Percentiles rank a stretch among this genome's conserved stretches.
These are phyloP conservation scores for Venustaconcha ellipsiformis DNA, from an alignment of 1,140 invertebrate species.

Conservation along the genomic window DNA sequence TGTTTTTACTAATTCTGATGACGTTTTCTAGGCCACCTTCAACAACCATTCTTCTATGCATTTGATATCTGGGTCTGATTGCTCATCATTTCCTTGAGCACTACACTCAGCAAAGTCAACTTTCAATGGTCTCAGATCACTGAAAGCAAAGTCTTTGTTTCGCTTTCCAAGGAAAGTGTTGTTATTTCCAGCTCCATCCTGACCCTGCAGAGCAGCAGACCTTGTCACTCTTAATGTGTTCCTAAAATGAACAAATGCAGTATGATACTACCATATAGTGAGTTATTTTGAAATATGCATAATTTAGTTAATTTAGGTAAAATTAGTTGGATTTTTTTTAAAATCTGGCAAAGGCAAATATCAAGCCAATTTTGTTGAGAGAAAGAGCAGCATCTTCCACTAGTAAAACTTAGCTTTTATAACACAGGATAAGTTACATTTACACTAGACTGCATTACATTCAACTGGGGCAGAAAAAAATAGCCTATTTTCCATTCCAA, in stretches of 20 bases:
- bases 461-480: too few species aligned
- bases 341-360: too few species aligned
- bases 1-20: too few species aligned
- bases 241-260: conserved; percentile 66
- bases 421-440: too few species aligned
- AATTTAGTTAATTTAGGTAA: too few species aligned
- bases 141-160: conserved; percentile 87
- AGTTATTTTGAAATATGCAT: too few species aligned
- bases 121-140: conserved; percentile 75
- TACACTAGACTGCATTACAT: too few species aligned
- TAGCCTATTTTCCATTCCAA: too few species aligned
- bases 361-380: too few species aligned
- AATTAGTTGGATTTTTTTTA: too few species aligned
- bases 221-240: conserved; percentile 84
- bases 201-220: conserved; percentile 81
- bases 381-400: too few species aligned
- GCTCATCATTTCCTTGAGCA: conserved; percentile 71
- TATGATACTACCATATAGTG: background rate
- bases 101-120: conserved; percentile 83
- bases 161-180: conserved; percentile 77
- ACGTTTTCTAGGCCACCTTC: conserved; percentile 69
- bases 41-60: conserved; percentile 76
- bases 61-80: conserved; percentile 72
- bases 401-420: too few species aligned
- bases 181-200: conserved; percentile 72